Percentiles rank a stretch among this genome's conserved stretches.
phyloP scores from a whole-genome alignment of 2,888 invertebrate genomes.

The Phengaris alcon region DNA sequence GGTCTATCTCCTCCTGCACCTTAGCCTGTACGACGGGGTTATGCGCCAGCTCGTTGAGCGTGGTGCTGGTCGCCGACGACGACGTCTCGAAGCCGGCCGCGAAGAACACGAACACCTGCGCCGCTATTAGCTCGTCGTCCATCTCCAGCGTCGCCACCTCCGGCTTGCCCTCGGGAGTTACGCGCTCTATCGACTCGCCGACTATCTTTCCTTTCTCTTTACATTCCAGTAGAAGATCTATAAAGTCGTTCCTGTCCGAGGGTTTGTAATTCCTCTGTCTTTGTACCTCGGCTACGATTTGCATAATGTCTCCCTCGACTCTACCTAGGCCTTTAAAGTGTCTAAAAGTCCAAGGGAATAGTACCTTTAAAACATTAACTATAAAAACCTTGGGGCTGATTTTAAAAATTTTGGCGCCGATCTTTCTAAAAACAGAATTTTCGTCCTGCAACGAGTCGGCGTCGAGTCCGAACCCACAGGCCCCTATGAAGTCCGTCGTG shows the following conservation, averaged over 20 bases:
- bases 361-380: slow-evolving; percentile 44
- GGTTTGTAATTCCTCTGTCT: slow-evolving; percentile 53
- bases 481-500: slow-evolving; percentile 63
- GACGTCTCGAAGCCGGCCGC: slow-evolving; percentile 74
- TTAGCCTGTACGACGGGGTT: slow-evolving; percentile 52
- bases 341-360: slow-evolving; percentile 51
- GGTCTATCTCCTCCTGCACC: slow-evolving; percentile 54
- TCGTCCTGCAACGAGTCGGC: slow-evolving; percentile 55
- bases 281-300: slow-evolving; percentile 51
- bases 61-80: slow-evolving; percentile 62
- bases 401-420: slow-evolving; percentile 50
- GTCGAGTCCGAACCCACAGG: slow-evolving; percentile 60
- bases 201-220: slow-evolving; percentile 41
- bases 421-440: slow-evolving; percentile 52
- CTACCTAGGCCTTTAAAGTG: slow-evolving; percentile 46
- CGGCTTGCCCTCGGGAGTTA: slow-evolving; percentile 38
- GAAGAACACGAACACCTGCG: slow-evolving; percentile 56
- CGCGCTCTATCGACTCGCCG: slow-evolving; percentile 42
- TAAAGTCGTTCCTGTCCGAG: slow-evolving; percentile 48
- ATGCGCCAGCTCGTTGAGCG: slow-evolving; percentile 58
- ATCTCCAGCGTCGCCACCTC: slow-evolving; percentile 36
- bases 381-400: slow-evolving; percentile 42
- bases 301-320: slow-evolving; percentile 50
- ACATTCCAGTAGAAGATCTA: slow-evolving; percentile 44
- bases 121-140: slow-evolving; percentile 39